Conservation (phyloP, 2,888 invertebrate species). For the Apodemia zela region DNA sequence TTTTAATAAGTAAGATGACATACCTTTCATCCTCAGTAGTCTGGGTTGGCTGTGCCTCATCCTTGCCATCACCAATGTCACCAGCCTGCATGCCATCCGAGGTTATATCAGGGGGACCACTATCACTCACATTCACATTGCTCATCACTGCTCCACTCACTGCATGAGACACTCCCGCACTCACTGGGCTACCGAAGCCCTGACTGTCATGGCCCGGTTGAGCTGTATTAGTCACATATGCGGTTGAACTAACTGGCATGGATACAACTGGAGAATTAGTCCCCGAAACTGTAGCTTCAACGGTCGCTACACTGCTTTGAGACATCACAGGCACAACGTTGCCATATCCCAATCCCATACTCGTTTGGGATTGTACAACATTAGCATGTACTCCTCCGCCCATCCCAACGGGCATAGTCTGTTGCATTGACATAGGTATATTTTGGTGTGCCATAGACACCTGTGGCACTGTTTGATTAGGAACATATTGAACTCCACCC, state of each 20-base stretch:
- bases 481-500: constrained; percentile 66
- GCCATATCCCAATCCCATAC: constrained; percentile 67
- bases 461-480: constrained; percentile 61
- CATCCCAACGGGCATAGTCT: constrained; percentile 69
- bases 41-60: constrained; percentile 56
- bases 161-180: constrained; percentile 72
- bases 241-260: constrained; percentile 67
- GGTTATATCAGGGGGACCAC: constrained; percentile 65
- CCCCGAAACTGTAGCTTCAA: constrained; percentile 69
- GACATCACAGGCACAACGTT: constrained; percentile 75
- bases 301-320: constrained; percentile 70
- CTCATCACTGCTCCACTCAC: constrained; percentile 69
- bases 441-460: constrained; percentile 72
- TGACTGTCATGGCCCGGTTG: constrained; percentile 68
- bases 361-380: constrained; percentile 74
- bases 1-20: constrained; percentile 33
- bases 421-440: constrained; percentile 77
- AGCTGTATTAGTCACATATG: constrained; percentile 55
- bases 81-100: constrained; percentile 56
- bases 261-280: constrained; percentile 77
- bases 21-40: constrained; percentile 76
- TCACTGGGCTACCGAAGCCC: constrained; percentile 76
- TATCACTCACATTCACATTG: constrained; percentile 70
- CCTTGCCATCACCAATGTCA: constrained; percentile 68
- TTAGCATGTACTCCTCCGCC: constrained; percentile 67